Evolutionary conservation across 2,113 vertebrate genomes (phyloP).

Genomic region (Tichodroma muraria): DNA sequence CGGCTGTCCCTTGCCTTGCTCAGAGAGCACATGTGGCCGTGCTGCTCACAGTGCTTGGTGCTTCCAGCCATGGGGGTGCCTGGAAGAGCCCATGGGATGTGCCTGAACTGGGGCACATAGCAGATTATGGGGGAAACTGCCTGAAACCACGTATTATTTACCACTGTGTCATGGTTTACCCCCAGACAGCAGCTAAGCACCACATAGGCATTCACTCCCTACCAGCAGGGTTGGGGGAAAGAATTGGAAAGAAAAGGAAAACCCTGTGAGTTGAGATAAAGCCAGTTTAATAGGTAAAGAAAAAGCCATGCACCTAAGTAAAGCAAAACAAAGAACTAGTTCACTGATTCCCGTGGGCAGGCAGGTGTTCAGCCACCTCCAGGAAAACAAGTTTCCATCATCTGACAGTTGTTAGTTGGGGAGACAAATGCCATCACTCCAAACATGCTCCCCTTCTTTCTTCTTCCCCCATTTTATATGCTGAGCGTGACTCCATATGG

Average conservation of each 20-base stretch:
- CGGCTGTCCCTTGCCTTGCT: not conserved
- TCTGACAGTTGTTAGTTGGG: not conserved
- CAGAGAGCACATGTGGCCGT: not conserved
- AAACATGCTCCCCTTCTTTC: not conserved
- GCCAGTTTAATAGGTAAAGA: not conserved
- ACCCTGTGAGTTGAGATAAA: not conserved
- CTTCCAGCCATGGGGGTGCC: not conserved
- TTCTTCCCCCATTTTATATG: not conserved
- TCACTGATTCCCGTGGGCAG: not conserved
- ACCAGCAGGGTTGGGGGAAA: not conserved
- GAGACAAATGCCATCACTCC: not conserved
- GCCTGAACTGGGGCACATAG: not conserved
- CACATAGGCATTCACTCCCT: not conserved
- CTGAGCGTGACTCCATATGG: not conserved
- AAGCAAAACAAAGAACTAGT: not conserved
- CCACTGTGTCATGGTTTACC: not conserved
- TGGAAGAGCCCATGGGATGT: not conserved
- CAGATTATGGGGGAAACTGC: not conserved
- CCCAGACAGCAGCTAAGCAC: not conserved
- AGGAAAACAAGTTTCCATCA: not conserved
- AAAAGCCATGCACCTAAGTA: not conserved
- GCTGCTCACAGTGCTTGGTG: rapidly evolving
- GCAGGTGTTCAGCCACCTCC: not conserved
- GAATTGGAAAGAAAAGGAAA: not conserved
- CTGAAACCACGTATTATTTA: not conserved